Evolutionary conservation across 2,113 vertebrate genomes (phyloP).

Genomic region (Alaudala cheleensis): DNA sequence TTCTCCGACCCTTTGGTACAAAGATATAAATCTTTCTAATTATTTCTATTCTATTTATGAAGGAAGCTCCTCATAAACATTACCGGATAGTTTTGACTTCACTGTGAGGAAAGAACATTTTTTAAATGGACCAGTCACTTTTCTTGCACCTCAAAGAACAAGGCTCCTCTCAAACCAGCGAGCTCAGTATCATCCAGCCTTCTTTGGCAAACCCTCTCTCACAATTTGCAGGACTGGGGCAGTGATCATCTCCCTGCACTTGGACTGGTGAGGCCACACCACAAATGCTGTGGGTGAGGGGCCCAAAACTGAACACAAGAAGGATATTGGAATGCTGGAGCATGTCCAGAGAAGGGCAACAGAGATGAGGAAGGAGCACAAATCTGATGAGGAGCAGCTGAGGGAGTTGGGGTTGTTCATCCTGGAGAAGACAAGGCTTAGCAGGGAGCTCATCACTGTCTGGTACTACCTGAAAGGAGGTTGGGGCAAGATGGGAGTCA

Average conservation of each 20-base stretch:
- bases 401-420: neutral
- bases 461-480: neutral
- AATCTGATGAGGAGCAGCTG: neutral
- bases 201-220: neutral
- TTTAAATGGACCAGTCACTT: neutral
- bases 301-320: neutral
- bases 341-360: accelerated
- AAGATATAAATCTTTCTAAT: neutral
- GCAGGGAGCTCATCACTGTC: neutral
- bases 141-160: neutral
- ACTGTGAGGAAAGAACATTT: neutral
- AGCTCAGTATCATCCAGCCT: neutral
- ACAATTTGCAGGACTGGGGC: neutral
- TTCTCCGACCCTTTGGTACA: neutral
- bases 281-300: neutral
- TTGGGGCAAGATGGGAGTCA: accelerated
- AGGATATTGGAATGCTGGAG: neutral
- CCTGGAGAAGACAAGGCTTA: neutral
- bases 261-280: accelerated
- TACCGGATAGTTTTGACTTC: neutral
- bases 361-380: neutral
- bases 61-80: neutral
- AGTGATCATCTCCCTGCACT: accelerated
- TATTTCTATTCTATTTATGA: neutral
- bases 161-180: accelerated